Percentiles rank a stretch among this genome's conserved stretches.
These are phyloP conservation scores for Enteromius viviparus DNA, from an alignment of 2,797 vertebrate genomes.

Conservation along the genomic window DNA sequence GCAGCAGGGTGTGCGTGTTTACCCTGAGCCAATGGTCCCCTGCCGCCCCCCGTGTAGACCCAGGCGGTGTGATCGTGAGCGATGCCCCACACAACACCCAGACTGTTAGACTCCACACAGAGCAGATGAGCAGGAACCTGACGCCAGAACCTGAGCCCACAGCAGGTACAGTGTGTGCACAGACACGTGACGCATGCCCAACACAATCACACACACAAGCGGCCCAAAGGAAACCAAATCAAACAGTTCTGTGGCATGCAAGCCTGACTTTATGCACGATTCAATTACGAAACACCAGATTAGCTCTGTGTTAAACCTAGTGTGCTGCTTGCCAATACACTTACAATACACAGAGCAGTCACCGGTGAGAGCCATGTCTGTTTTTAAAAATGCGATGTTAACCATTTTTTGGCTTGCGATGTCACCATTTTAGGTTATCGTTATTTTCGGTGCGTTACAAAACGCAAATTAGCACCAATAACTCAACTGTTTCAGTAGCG, in stretches of 20 bases:
- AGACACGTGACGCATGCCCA: conserved; percentile 39
- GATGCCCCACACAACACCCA: conserved; percentile 93
- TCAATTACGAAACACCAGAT: background rate
- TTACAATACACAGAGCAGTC: background rate
- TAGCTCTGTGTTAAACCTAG: conserved; percentile 4
- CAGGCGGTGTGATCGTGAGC: conserved; percentile 92
- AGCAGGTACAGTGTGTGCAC: conserved; percentile 38
- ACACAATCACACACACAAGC: conserved; percentile 9
- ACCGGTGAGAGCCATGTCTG: background rate
- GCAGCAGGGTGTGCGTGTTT: conserved; percentile 60
- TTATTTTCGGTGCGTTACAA: background rate
- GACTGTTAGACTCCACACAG: conserved; percentile 87
- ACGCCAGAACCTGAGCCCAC: conserved; percentile 91
- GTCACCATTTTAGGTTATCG: background rate
- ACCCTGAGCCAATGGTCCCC: conserved; percentile 85
- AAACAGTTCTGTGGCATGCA: conserved; percentile 2
- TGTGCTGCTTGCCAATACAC: background rate
- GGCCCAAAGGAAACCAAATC: background rate
- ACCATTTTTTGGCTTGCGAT: background rate
- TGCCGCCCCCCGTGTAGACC: conserved; percentile 85
- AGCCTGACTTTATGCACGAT: background rate
- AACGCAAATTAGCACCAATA: background rate
- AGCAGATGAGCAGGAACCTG: conserved; percentile 94
- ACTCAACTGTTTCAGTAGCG: too few relatives aligned
- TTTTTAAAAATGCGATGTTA: background rate